phyloP scores from a whole-genome alignment of 2,113 vertebrate species.

The Stigmatopora nigra region DNA sequence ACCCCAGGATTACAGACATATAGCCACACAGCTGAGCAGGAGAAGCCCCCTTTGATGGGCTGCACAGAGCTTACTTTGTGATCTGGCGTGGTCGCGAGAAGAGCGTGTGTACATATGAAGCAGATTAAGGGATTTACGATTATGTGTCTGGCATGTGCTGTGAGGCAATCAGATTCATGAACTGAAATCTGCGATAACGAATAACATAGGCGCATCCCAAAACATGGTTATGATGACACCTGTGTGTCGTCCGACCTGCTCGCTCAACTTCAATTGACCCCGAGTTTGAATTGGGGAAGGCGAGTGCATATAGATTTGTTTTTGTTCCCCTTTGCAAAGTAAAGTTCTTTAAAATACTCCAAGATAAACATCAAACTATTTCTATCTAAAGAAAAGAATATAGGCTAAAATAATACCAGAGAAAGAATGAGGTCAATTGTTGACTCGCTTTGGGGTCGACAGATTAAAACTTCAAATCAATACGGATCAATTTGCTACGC shows the following conservation, averaged over 20 bases:
- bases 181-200: slow-evolving; percentile 26
- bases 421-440: background rate
- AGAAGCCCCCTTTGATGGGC: slow-evolving; percentile 14
- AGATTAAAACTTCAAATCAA: slow-evolving; percentile 43
- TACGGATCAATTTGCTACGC: slow-evolving; percentile 39
- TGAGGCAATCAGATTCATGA: slow-evolving; percentile 46
- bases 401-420: background rate
- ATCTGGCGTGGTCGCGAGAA: slow-evolving; percentile 36
- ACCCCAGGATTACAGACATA: slow-evolving; percentile 30
- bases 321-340: slow-evolving; percentile 45
- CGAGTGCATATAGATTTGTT: slow-evolving; percentile 43
- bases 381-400: background rate
- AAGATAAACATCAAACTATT: slow-evolving; percentile 34
- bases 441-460: slow-evolving; percentile 4
- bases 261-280: slow-evolving; percentile 39
- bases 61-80: slow-evolving; percentile 33
- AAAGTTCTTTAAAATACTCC: slow-evolving; percentile 44
- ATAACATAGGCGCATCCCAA: slow-evolving; percentile 50
- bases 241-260: slow-evolving; percentile 4
- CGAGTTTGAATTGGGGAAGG: slow-evolving; percentile 33
- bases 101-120: slow-evolving; percentile 48
- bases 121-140: slow-evolving; percentile 64
- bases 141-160: slow-evolving; percentile 59
- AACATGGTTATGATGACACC: slow-evolving; percentile 34
- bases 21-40: slow-evolving; percentile 19